Conservation (phyloP, 2,888 invertebrate species). For the Agrilus mali region DNA sequence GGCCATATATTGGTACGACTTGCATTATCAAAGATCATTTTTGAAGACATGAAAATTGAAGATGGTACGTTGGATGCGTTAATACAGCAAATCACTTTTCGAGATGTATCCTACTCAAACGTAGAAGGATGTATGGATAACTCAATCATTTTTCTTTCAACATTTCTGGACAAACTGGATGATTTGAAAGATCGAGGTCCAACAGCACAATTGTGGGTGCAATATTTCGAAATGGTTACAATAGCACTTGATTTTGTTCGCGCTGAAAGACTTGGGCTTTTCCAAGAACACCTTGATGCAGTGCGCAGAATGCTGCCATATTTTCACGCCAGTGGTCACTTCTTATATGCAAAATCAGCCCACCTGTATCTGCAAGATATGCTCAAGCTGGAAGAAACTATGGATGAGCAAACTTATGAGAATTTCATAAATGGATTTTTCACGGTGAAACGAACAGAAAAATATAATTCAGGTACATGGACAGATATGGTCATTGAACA, state of each 20-base stretch:
- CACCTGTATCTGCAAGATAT: slow-evolving; percentile 18
- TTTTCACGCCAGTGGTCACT: slow-evolving; percentile 24
- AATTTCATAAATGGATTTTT: slow-evolving; percentile 19
- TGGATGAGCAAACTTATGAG: slow-evolving; percentile 16
- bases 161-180: slow-evolving; percentile 15
- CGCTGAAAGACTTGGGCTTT: slow-evolving; percentile 19
- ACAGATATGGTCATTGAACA: slow-evolving; percentile 8
- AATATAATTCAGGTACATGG: slow-evolving; percentile 17
- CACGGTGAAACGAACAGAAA: slow-evolving; percentile 20
- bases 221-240: slow-evolving; percentile 18
- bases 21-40: slow-evolving; percentile 15
- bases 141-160: slow-evolving; percentile 8
- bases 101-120: slow-evolving; percentile 11
- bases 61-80: slow-evolving; percentile 15
- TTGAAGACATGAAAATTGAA: slow-evolving; percentile 19
- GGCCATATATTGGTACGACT: slow-evolving; percentile 22
- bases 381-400: slow-evolving; percentile 19
- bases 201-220: slow-evolving; percentile 24
- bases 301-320: slow-evolving; percentile 23
- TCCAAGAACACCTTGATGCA: slow-evolving; percentile 20
- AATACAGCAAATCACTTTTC: slow-evolving; percentile 15
- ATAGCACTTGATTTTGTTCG: slow-evolving; percentile 12
- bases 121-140: slow-evolving; percentile 11
- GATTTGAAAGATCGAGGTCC: slow-evolving; percentile 17
- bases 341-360: slow-evolving; percentile 22